Base-by-base conservation (phyloP, 2,888 invertebrate species). In the Polymixis flavicincta region DNA sequence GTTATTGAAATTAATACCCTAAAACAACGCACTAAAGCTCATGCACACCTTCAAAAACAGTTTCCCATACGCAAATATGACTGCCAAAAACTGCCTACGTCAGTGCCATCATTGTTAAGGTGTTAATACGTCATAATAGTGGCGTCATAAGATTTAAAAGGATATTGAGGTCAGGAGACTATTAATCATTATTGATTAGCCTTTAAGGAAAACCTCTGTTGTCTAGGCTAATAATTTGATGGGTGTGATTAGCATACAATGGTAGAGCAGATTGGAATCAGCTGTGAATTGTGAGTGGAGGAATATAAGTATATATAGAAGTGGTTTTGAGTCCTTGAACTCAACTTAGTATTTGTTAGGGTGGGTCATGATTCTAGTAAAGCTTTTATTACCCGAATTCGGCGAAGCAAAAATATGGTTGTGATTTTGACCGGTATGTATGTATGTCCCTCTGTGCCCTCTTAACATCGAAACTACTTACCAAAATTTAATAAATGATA, bases 231-330 rank as follows among this genome's bases (percentile, higher is more conserved):
- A n/a, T 72, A 68, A 80, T 70, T 54, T 52, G 75, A 84, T 84
- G 72, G 76, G 54, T 76, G 32, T n/a, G 50, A 84, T 83, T 84
- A 76, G 1, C 81, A 83, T 76, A 83, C 55, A 83, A 83, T 80
- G 22, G 64, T 3, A 19, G n/a, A 1, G 28, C 19, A 22, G 55
- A 71, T 82, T 52, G 11, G n/a, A n/a, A 82, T 84, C 84, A 83
- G 84, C 82, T 83, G 82, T 55, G 22, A 57, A 1, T 60, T 70
- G 0, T n/a, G 22, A 67, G 22, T 82, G 25, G 65, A 63, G 74
- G 55, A 77, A 60, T 65, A 1, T n/a, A n/a, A n/a, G n/a, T n/a
- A n/a, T n/a, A n/a, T 32, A 52, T 25, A 0, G 2, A 14, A 19
- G 57, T 68, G 48, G 48, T 8, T n/a, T 9, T 42, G n/a, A 52